phyloP scores from a whole-genome alignment of 2,113 vertebrate genomes.

The Chaetodon auriga region DNA sequence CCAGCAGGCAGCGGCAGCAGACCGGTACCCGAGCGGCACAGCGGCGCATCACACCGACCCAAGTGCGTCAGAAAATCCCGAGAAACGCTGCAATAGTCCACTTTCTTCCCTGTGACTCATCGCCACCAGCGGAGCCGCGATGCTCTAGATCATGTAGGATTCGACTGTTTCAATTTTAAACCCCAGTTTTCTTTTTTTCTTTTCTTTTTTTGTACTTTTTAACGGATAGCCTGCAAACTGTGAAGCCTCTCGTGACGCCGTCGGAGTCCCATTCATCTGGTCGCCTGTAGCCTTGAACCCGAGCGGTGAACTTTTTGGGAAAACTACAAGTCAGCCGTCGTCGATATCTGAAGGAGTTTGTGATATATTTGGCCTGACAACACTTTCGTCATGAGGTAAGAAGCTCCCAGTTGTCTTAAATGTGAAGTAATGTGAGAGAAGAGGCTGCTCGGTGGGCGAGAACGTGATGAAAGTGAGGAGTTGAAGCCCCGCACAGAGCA shows the following conservation, averaged over 20 bases:
- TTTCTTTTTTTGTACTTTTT: conserved; percentile 66
- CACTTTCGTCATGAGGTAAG: conserved; percentile 83
- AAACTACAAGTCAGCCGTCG: conserved; percentile 54
- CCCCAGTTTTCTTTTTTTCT: conserved; percentile 56
- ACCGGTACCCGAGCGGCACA: conserved; percentile 68
- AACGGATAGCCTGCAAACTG: conserved; percentile 58
- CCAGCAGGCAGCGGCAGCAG: conserved; percentile 53
- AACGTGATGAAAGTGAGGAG: conserved; percentile 29
- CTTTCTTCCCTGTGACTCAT: conserved; percentile 26
- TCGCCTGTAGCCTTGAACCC: conserved; percentile 41
- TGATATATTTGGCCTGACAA: conserved; percentile 32
- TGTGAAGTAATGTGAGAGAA: neutral
- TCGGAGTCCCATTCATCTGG: conserved; percentile 66
- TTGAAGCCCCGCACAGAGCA: no score
- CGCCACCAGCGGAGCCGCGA: conserved; percentile 38
- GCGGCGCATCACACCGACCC: conserved; percentile 62
- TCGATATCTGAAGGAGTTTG: conserved; percentile 2
- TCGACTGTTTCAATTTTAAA: conserved; percentile 21
- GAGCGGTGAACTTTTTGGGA: conserved; percentile 70
- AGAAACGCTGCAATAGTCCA: conserved; percentile 28
- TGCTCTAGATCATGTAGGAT: conserved; percentile 77
- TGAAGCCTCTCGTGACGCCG: conserved; percentile 44
- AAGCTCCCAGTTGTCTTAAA: neutral
- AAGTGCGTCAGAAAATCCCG: conserved; percentile 34
- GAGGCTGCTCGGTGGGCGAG: neutral